These are phyloP conservation scores for Scomber colias DNA, from an alignment of 2,113 vertebrate genomes.

Conservation along the genomic window DNA sequence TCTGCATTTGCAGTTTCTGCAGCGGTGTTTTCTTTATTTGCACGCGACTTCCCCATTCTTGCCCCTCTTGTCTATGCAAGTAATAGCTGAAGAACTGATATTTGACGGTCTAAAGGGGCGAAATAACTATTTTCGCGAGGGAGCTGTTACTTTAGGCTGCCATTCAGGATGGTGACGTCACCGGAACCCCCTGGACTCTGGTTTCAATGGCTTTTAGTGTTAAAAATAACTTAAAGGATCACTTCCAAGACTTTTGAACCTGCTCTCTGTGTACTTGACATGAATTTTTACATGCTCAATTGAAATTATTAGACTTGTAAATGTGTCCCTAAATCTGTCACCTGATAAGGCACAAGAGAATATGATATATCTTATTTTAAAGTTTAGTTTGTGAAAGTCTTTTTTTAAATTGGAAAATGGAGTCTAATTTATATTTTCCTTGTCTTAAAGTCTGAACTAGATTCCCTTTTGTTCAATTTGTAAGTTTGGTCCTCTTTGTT, in stretches of 20 bases:
- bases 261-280: background rate
- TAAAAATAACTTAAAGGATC: conserved; percentile 31
- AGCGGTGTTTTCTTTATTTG: too few species aligned
- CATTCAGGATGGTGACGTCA: too few species aligned
- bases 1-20: too few species aligned
- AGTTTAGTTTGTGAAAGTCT: too few species aligned
- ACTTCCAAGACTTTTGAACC: conserved; percentile 37
- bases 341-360: background rate
- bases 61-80: too few species aligned
- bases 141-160: too few species aligned
- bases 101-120: too few species aligned
- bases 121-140: too few species aligned
- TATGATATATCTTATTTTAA: background rate
- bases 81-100: too few species aligned
- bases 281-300: background rate
- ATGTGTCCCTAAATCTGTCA: background rate
- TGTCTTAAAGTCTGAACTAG: background rate
- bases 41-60: too few species aligned
- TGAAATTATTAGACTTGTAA: conserved; percentile 1
- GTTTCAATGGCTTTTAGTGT: conserved; percentile 47
- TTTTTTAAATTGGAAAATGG: background rate
- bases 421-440: background rate
- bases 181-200: conserved; percentile 35
- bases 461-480: background rate
- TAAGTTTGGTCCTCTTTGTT: too few species aligned